Base-by-base conservation (phyloP, 1,140 invertebrate genomes). In the Battus philenor region DNA sequence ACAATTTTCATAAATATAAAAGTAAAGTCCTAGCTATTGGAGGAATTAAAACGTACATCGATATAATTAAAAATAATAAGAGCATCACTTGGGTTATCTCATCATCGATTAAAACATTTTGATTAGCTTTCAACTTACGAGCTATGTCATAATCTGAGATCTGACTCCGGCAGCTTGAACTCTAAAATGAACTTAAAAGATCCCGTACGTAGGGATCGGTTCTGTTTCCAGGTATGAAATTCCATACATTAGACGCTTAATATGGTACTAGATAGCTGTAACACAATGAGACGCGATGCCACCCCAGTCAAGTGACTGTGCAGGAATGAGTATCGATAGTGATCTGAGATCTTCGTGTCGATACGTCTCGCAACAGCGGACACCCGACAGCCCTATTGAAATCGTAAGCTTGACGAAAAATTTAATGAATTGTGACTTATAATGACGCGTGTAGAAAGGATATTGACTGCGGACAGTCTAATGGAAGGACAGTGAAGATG, bases 71-170 rank as follows among this genome's bases (percentile, higher is more conserved):
- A n/a, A n/a, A n/a, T n/a, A n/a, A n/a, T n/a, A n/a, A n/a, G 41
- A 32, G 54, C 74, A 72, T 50, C 69, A 68, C 75, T 78, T 63
- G 47, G 53, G 59, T 77, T 77, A 84, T 81, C 77, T 73, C 65
- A 60, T 81, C 72, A 81, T 80, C 76, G 80, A 81, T 84, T 81
- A 81, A 84, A 84, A 84, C 80, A 84, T 84, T 84, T 84, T 84
- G 77, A 84, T 84, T 84, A 84, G 78, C 80, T 84, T 80, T 84
- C 80, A 79, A 82, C 72, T 81, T 75, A 80, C 70, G 68, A 66
- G 67, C 67, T 69, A 79, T 80, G 78, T 80, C 72, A 80, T 76
- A 72, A 68, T 75, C 64, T 70, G 59, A 57, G 61, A 68, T 61
- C 61, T 59, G 45, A 71, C 58, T 52, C 47, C 67, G 77, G 80